Evolutionary conservation across 2,888 invertebrate genomes (phyloP).

Genomic region (Seira sanloemensis): DNA sequence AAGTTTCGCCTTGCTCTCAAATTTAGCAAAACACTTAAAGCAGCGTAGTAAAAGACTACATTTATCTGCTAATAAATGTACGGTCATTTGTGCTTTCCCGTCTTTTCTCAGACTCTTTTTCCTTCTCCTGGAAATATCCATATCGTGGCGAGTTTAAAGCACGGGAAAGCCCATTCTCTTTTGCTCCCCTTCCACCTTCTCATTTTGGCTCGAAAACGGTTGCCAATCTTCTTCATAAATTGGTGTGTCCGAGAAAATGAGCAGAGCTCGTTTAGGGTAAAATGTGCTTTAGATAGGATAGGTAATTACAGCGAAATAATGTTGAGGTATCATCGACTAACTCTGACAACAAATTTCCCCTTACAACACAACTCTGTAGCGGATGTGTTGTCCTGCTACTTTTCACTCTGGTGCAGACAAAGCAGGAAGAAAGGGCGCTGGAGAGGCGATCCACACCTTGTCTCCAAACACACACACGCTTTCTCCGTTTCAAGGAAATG

Average conservation of each 20-base stretch:
- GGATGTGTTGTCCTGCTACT: too few relatives aligned
- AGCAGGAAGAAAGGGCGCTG: too few relatives aligned
- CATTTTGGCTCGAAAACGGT: background rate
- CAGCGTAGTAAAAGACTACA: too few relatives aligned
- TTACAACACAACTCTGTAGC: too few relatives aligned
- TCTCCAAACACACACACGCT: too few relatives aligned
- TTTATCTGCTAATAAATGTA: background rate
- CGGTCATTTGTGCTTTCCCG: background rate
- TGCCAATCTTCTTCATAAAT: background rate
- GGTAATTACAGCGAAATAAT: constrained; percentile 58
- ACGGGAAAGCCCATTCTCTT: background rate
- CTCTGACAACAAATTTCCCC: constrained; percentile 46
- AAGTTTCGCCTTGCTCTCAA: too few relatives aligned
- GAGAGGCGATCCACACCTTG: too few relatives aligned
- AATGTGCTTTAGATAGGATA: too few relatives aligned
- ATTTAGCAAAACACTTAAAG: too few relatives aligned
- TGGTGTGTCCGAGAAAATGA: background rate
- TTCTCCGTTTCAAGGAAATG: background rate
- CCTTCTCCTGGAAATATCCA: background rate
- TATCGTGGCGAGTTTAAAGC: too few relatives aligned
- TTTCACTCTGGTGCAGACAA: too few relatives aligned
- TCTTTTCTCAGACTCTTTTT: background rate
- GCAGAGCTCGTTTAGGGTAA: too few relatives aligned
- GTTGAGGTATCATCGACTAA: constrained; percentile 56
- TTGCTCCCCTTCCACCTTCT: background rate